Base-by-base conservation (phyloP, 2,888 invertebrate species). In the Proisotoma minuta region DNA sequence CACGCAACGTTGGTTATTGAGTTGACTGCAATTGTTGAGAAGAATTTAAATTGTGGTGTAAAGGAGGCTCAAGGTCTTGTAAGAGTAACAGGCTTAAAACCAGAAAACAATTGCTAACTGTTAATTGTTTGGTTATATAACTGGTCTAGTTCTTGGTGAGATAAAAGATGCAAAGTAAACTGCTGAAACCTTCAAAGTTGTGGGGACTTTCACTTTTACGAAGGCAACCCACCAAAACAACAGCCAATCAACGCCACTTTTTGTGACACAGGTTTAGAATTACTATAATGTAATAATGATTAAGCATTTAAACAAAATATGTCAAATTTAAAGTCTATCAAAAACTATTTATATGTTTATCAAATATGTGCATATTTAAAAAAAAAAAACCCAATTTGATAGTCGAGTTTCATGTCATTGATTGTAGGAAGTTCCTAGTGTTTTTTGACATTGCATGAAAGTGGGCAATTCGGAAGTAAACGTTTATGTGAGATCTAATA, bases 101-200 rank as follows among this genome's bases (percentile, higher is more conserved):
- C 56, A 56, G 56, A 56, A 56, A 56, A 56, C 56, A 56, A 56
- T 56, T 40, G 56, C 20, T 56, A 28, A 54, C 4, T 26, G 22
- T 47, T 56, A 56, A 56, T 56, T 47, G 47, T 56, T 56, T n/a
- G 53, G 5, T 39, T 29, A 10, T 54, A n/a, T 20, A 50, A 8
- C 56, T 56, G 56, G 43, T 34, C 56, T 56, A 56, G 56, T 56
- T 56, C 56, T 56, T 56, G 22, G 40, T 54, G 54, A 54, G 54
- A 39, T 54, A 54, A 39, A 56, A 56, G 43, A 29, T 28, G 39
- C 43, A n/a, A 43, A 18, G 43, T n/a, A n/a, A 43, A 43, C 18
- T 43, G 39, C 39, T 4, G 39, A 54, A 54, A 56, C 56, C 56
- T 56, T 56, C 56, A 56, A 47, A 56, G n/a, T n/a, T 20, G 43